Evolutionary conservation across 2,888 invertebrate genomes (phyloP).

Genomic region (Amiota communis): DNA sequence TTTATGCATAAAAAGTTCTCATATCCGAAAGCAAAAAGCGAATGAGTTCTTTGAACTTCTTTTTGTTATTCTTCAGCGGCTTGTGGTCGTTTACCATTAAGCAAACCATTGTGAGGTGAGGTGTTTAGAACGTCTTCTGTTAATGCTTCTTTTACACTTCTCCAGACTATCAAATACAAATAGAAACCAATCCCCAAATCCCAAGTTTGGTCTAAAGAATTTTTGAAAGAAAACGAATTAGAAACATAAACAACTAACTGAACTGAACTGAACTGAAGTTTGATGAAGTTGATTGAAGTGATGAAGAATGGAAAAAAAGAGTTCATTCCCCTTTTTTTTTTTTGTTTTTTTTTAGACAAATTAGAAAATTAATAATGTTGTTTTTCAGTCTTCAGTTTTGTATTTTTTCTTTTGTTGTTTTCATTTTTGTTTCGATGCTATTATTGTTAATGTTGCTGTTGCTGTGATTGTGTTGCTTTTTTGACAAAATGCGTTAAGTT

Average conservation of each 20-base stretch:
- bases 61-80: constrained; percentile 38
- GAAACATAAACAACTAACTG: not conserved
- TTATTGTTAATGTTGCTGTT: not conserved
- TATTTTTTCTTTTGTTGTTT: constrained; percentile 18
- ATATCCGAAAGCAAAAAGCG: constrained; percentile 20
- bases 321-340: constrained; percentile 57
- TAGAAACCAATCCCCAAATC: constrained; percentile 50
- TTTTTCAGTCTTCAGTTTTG: not conserved
- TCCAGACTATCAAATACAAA: constrained; percentile 29
- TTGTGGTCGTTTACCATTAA: constrained; percentile 23
- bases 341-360: constrained; percentile 46
- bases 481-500: constrained; percentile 47
- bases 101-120: not conserved
- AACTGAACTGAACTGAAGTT: too few relatives aligned
- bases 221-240: constrained; percentile 17
- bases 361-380: constrained; percentile 60
- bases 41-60: constrained; percentile 62
- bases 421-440: constrained; percentile 15
- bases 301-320: constrained; percentile 40
- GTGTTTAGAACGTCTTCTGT: not conserved
- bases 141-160: constrained; percentile 22
- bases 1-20: constrained; percentile 8
- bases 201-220: constrained; percentile 43
- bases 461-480: not conserved
- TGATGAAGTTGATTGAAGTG: not conserved